phyloP scores from a whole-genome alignment of 2,797 vertebrate genomes.

The Harpagifer antarcticus region DNA sequence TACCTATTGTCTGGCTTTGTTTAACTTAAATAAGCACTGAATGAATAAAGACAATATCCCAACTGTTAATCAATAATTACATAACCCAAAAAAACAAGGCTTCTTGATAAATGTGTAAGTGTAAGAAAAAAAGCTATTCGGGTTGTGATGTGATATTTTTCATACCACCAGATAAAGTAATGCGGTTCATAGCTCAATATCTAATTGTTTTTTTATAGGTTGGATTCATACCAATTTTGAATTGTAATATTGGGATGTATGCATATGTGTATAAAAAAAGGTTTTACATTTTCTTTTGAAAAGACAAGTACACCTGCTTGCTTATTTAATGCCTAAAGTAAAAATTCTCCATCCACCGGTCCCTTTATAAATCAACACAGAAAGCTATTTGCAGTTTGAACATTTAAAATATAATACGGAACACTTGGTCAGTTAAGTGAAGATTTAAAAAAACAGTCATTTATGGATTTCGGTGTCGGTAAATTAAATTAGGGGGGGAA shows the following conservation, averaged over 20 bases:
- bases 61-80: neutral
- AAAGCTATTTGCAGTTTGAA: slow-evolving; percentile 3
- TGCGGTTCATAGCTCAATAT: neutral
- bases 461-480: neutral
- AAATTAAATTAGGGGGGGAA: neutral
- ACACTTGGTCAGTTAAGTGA: neutral
- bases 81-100: too few relatives aligned
- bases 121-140: neutral
- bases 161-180: neutral
- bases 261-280: neutral
- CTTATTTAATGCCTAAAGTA: slow-evolving; percentile 14
- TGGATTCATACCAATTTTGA: neutral
- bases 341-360: neutral
- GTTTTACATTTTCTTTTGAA: neutral
- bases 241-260: neutral
- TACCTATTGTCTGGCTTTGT: neutral
- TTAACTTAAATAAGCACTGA: neutral
- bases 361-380: slow-evolving; percentile 10
- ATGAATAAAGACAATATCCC: neutral
- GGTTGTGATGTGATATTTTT: slow-evolving; percentile 4
- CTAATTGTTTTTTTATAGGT: neutral
- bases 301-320: neutral
- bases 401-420: neutral
- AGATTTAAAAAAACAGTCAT: neutral
- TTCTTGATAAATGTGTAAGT: neutral